phyloP scores from a whole-genome alignment of 2,113 vertebrate species.

The Orcinus orca region DNA sequence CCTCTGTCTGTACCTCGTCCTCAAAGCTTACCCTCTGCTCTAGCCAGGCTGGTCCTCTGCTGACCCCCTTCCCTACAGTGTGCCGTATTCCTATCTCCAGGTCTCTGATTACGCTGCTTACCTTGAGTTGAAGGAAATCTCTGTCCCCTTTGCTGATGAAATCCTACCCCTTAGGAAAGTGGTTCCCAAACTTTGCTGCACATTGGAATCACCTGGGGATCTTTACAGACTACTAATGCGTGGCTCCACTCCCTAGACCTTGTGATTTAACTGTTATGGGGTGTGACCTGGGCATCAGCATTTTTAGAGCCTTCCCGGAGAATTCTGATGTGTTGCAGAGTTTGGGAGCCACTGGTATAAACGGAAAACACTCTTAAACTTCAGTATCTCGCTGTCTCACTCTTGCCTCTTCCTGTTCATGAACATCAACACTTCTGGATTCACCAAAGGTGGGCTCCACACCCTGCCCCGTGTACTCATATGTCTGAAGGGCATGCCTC shows the following conservation, averaged over 20 bases:
- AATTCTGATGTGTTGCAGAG: neutral
- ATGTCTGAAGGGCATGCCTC: neutral
- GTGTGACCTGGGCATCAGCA: neutral
- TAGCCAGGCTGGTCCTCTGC: neutral
- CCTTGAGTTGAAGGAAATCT: neutral
- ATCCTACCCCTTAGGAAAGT: neutral
- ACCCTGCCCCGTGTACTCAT: too few relatives aligned
- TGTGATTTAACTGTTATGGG: neutral
- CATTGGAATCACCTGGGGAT: neutral
- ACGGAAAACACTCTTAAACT: neutral
- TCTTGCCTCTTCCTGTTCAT: neutral
- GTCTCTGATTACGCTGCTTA: neutral
- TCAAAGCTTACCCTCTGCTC: neutral
- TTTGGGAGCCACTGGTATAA: neutral
- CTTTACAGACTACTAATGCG: neutral
- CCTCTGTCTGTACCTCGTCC: neutral
- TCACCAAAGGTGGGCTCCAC: neutral
- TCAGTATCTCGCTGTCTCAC: neutral
- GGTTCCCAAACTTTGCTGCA: neutral
- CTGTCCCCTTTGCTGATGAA: neutral
- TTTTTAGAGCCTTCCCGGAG: neutral
- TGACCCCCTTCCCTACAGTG: neutral
- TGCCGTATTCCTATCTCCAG: neutral
- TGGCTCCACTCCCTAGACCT: neutral
- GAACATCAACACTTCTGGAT: neutral